These are phyloP conservation scores for Perca schrenkii DNA, from an alignment of 2,113 vertebrate genomes.

Conservation along the genomic window DNA sequence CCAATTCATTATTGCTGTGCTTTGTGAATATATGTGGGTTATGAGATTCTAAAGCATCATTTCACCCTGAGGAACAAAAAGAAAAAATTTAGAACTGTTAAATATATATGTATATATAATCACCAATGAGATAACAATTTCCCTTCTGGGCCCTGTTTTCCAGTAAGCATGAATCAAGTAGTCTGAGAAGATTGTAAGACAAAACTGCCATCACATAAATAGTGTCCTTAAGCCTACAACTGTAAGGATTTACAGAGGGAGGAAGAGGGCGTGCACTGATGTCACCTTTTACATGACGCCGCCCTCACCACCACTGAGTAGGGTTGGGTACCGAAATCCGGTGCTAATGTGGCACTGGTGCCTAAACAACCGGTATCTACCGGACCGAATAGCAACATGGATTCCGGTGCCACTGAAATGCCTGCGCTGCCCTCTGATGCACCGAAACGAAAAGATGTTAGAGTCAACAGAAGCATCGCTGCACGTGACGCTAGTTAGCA, in stretches of 20 bases:
- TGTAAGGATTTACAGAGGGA: constrained; percentile 18
- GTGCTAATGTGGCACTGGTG: too few relatives aligned
- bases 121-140: constrained; percentile 2
- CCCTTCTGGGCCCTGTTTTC: background rate
- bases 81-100: constrained; percentile 55
- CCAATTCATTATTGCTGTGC: constrained; percentile 82
- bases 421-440: too few relatives aligned
- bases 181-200: constrained; percentile 12
- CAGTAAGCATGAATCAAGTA: constrained; percentile 25
- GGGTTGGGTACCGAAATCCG: too few relatives aligned
- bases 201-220: constrained; percentile 30
- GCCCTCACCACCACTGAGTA: too few relatives aligned
- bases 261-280: constrained; percentile 22
- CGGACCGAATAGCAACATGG: too few relatives aligned
- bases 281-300: background rate
- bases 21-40: constrained; percentile 54
- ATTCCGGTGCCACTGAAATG: too few relatives aligned
- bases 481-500: too few relatives aligned
- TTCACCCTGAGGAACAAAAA: constrained; percentile 82
- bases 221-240: constrained; percentile 16
- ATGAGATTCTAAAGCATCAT: constrained; percentile 75
- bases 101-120: constrained; percentile 44
- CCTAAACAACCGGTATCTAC: too few relatives aligned
- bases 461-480: too few relatives aligned
- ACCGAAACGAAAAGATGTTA: too few relatives aligned